Conservation (phyloP, 35 echinoderm and acorn worm species). For the Chiridota heheva region DNA sequence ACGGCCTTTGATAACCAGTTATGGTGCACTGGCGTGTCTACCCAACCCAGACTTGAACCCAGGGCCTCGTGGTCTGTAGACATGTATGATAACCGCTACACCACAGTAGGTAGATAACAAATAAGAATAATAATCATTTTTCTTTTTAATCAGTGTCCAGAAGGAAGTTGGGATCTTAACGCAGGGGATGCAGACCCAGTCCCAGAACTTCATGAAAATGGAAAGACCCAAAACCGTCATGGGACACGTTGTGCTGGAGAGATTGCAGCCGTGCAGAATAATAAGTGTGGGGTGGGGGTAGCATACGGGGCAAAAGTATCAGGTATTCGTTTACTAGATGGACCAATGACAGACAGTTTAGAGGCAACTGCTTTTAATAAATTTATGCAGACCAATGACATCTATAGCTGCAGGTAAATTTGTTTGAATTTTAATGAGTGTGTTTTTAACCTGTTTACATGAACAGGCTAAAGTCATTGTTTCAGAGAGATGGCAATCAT, state of each 20-base stretch:
- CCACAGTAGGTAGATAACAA: too few species aligned
- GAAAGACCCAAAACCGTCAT: slow-evolving; percentile 83
- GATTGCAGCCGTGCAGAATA: slow-evolving; percentile 80
- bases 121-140: too few species aligned
- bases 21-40: too few species aligned
- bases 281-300: slow-evolving; percentile 84
- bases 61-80: too few species aligned
- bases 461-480: neutral
- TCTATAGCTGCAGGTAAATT: slow-evolving; percentile 99
- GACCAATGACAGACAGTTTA: slow-evolving; percentile 99
- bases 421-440: neutral
- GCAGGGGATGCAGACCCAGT: slow-evolving; percentile 81
- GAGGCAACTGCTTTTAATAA: slow-evolving; percentile 99
- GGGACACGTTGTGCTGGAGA: slow-evolving; percentile 94
- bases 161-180: slow-evolving; percentile 97
- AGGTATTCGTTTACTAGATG: slow-evolving; percentile 85
- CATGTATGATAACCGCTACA: too few species aligned
- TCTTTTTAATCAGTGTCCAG: slow-evolving; percentile 51
- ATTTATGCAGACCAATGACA: slow-evolving; percentile 94
- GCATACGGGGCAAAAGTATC: slow-evolving; percentile 74
- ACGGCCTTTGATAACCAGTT: too few species aligned
- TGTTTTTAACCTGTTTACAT: neutral
- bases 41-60: too few species aligned
- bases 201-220: slow-evolving; percentile 73
- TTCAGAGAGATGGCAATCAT: too few species aligned